A percentile compares a stretch with the other conserved stretches of the same genome.
Conservation (phyloP, 92 coral and sea anemone species). For the Phenganax subtilis region DNA sequence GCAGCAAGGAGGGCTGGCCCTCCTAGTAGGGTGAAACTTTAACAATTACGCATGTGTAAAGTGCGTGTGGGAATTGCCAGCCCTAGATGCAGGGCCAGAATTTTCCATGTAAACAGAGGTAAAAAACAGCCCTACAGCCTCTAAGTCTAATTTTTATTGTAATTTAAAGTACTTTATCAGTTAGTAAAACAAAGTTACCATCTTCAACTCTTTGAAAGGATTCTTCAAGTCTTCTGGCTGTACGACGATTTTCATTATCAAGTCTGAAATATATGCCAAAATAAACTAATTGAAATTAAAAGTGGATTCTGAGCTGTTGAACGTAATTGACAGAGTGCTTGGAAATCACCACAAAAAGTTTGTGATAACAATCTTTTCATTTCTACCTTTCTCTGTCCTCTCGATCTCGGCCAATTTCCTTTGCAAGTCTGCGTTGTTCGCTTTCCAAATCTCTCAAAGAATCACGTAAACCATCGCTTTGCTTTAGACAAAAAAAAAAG, state of each 20-base stretch:
- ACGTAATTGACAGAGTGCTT: no score
- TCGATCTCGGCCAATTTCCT: slow-evolving; percentile 69
- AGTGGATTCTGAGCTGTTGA: no score
- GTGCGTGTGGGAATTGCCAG: no score
- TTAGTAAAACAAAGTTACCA: slow-evolving; percentile 10
- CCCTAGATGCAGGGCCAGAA: no score
- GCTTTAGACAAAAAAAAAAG: background rate
- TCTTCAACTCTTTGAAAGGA: slow-evolving; percentile 42
- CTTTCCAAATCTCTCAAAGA: slow-evolving; percentile 75
- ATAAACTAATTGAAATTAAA: background rate
- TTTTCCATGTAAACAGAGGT: background rate
- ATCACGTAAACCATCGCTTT: slow-evolving; percentile 58
- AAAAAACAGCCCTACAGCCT: no score
- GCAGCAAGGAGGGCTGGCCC: no score
- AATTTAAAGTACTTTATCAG: background rate
- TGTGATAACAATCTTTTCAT: background rate
- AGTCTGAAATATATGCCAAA: slow-evolving; percentile 1
- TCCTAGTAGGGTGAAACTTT: no score
- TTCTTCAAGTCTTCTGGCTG: slow-evolving; percentile 29
- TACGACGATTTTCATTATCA: slow-evolving; percentile 3
- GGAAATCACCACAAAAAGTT: no score
- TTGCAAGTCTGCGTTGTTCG: slow-evolving; percentile 83
- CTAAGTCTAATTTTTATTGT: background rate
- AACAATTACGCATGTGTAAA: no score
- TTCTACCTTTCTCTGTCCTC: slow-evolving; percentile 59